Base-by-base conservation (phyloP, 2,113 vertebrate genomes). In the Triplophysa siluroides region DNA sequence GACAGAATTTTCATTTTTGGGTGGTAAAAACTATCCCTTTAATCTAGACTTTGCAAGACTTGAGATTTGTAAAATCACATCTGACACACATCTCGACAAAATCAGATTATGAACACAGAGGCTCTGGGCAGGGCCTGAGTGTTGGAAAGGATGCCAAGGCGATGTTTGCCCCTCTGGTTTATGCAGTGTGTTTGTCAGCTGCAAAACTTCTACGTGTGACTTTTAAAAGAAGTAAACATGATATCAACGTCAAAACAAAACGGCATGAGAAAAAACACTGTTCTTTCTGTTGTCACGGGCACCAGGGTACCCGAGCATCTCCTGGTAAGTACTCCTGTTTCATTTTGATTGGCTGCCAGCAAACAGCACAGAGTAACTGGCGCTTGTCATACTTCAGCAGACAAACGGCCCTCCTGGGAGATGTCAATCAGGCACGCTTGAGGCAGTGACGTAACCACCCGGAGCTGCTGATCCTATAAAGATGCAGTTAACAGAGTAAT, bases 271-370 rank as follows among this genome's bases (percentile, higher is more conserved):
- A 26, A 38, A 75, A 75, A 75, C 56, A 62, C 9, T 38, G 8
- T 29, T 76, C 23, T 21, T 23, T 64, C 21, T 64, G 62, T 76
- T 2, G 12, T 76, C 24, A 77, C 75, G 29, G 29, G 75, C 69
- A 81, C 13, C 50, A 52, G 67, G 45, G 33, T 79, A 84, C 82
- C 76, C 72, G 13, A 80, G 62, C 70, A 60, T 78, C 52, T 85
- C 76, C 83, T 78, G 78, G 85, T 86, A 80, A 85, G 82, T 76
- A 77, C 79, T 85, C 68, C 83, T 62, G 80, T 88, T 91, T 89
- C 78, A 80, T 81, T 88, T 87, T 91, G 88, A 92, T 89, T 90
- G 90, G 90, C 89, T 91, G 89, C 89, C 91, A 92, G 88, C 60
- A 10, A 86, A 80, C 86, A 88, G 86, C 81, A 88, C 83, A 78